Conservation (phyloP, 2,888 invertebrate genomes). For the Epinotia ramella region DNA sequence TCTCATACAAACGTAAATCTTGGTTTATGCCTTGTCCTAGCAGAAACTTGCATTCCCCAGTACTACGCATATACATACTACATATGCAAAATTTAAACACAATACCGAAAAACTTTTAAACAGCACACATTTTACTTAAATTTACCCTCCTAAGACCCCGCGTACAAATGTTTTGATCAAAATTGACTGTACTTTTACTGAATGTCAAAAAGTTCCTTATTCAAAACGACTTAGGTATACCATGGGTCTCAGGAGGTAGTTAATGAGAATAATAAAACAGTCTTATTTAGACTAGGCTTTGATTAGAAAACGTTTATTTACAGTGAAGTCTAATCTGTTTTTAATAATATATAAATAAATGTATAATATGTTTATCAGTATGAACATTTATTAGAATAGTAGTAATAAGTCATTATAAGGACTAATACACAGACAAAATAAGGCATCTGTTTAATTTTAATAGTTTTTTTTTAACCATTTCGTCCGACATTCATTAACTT, state of each 20-base stretch:
- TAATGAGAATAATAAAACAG: slow-evolving; percentile 35
- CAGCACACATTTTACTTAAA: slow-evolving; percentile 19
- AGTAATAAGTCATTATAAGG: background rate
- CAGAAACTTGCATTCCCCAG: slow-evolving; percentile 4
- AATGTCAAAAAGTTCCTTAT: no score
- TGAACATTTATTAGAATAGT: background rate
- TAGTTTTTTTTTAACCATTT: no score
- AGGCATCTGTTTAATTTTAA: background rate
- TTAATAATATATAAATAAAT: background rate
- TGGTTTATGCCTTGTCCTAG: background rate
- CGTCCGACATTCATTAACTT: no score
- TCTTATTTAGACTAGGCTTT: slow-evolving; percentile 40
- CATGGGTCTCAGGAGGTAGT: background rate
- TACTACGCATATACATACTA: background rate
- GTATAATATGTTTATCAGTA: background rate
- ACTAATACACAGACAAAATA: background rate
- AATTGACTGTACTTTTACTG: no score
- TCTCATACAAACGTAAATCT: background rate
- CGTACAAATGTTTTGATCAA: no score
- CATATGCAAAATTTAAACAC: background rate
- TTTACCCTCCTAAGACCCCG: background rate
- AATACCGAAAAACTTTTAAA: background rate
- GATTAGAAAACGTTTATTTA: slow-evolving; percentile 30
- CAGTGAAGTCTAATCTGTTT: background rate
- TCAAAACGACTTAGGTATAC: no score